Base-by-base conservation (phyloP, 1,140 invertebrate genomes). In the Pteromalus puparum region DNA sequence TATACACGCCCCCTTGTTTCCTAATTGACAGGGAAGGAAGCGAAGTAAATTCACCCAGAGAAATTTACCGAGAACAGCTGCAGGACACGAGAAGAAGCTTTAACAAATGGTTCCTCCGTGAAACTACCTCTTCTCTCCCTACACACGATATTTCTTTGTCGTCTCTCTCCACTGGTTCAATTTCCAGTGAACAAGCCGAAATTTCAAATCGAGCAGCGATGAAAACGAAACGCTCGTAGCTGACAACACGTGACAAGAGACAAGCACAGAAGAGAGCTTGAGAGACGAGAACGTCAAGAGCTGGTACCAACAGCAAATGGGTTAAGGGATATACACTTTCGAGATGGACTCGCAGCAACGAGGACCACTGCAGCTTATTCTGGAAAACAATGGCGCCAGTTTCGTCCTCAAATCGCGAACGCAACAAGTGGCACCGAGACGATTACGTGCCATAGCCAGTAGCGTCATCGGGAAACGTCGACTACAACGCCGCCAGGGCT, bases 91-190 rank as follows among this genome's bases (percentile, higher is more conserved):
- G 34, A 26, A 85, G 72, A 68, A 48, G 72, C 72, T 83, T 34
- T 90, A 90, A 90, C 88, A 86, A 90, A 92, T 89, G 87, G 87
- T 87, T 80, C 79, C 67, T 5, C 75, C 75, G 81, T 88, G 84
- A 89, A 89, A 89, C 86, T 85, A 84, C 88, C 82, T 90, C 81
- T 79, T 83, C 79, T 61, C 72, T 74, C 73, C 18, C 15, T 28
- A 42, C 73, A 75, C n/a, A 24, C 61, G 28, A 76, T 82, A 74
- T 82, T 82, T 76, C 73, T 76, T 73, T 65, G 28, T 7, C 1
- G 24, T 68, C 2, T 67, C 21, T n/a, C 18, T 18, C 18, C 15
- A 48, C 46, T 38, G 24, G 73, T 77, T 68, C 28, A 77, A 77
- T 83, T 78, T 77, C n/a, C 42, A 21, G 1, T 30, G 76, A 18